Conservation (phyloP, 2,888 invertebrate genomes). For the Tetramorium bicarinatum region DNA sequence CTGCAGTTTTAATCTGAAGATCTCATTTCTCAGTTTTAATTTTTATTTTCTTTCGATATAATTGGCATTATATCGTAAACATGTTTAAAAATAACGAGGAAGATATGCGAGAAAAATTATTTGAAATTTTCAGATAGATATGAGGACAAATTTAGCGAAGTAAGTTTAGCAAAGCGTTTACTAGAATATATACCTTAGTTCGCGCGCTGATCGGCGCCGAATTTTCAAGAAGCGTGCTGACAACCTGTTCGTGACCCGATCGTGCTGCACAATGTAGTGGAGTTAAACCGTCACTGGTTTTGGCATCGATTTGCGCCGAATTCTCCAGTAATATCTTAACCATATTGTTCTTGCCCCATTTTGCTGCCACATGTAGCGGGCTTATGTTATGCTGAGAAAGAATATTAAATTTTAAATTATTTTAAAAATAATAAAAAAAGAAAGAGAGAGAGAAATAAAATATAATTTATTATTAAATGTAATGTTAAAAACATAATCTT, state of each 20-base stretch:
- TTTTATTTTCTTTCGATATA: not conserved
- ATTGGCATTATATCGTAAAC: not conserved
- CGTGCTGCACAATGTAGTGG: slow-evolving; percentile 99
- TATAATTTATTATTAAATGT: slow-evolving; percentile 49
- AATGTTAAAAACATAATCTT: slow-evolving; percentile 6
- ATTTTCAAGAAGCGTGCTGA: slow-evolving; percentile 94
- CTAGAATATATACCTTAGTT: slow-evolving; percentile 92
- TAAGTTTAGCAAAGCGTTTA: not conserved
- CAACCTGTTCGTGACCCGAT: slow-evolving; percentile 98
- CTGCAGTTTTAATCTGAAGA: not conserved
- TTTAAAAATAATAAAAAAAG: not conserved
- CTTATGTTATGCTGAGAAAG: slow-evolving; percentile 94
- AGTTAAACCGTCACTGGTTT: slow-evolving; percentile 97
- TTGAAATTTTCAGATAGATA: not conserved
- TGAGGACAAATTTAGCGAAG: not conserved
- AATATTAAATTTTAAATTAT: not conserved
- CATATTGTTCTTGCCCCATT: slow-evolving; percentile 99
- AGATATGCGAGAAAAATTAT: not conserved
- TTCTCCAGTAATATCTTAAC: slow-evolving; percentile 95
- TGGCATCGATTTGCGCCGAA: slow-evolving; percentile 95
- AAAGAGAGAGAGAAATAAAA: not conserved
- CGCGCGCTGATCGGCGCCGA: slow-evolving; percentile 98
- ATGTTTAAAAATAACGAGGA: not conserved
- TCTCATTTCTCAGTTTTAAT: not conserved
- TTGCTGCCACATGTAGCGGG: slow-evolving; percentile 99